A percentile compares a stretch with the other conserved stretches of the same genome.
These are phyloP conservation scores for Sciurus niger DNA, from an alignment of 2,113 vertebrate species.

Conservation along the genomic window DNA sequence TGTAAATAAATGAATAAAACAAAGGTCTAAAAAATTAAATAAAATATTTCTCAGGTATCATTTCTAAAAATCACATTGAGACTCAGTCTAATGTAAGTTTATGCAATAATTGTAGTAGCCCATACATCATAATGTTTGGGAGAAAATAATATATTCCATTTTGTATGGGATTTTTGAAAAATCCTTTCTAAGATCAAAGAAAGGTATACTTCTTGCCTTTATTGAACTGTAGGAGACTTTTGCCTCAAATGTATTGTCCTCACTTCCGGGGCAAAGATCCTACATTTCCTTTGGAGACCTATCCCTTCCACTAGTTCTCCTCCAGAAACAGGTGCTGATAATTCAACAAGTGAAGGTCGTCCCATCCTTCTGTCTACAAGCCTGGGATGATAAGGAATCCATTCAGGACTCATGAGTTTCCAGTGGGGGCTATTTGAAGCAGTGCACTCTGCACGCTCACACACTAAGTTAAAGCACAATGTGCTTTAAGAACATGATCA, in stretches of 20 bases:
- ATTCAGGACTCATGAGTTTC: not conserved
- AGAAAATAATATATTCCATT: not conserved
- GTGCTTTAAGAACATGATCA: not conserved
- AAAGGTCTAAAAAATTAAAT: too few relatives aligned
- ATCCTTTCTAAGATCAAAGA: not conserved
- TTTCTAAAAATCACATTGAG: slow-evolving; percentile 37
- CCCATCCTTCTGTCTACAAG: too few relatives aligned
- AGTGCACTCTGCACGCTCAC: not conserved
- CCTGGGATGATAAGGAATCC: not conserved
- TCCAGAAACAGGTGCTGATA: not conserved
- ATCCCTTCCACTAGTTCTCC: not conserved
- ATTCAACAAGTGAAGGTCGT: not conserved
- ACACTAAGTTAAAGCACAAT: not conserved
- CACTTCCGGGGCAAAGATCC: not conserved
- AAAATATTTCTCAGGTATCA: not conserved
- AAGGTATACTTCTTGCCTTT: not conserved
- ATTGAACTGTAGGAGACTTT: not conserved
- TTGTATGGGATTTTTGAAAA: not conserved
- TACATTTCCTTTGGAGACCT: not conserved
- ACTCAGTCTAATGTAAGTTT: not conserved
- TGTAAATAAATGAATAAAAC: too few relatives aligned
- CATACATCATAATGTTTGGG: not conserved
- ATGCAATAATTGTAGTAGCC: not conserved
- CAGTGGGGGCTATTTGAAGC: not conserved
- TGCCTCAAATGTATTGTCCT: not conserved